Evolutionary conservation across 2,888 invertebrate genomes (phyloP), one percentile per base, ranked within the genome.

Genomic region (Dinocampus coccinellae): DNA sequence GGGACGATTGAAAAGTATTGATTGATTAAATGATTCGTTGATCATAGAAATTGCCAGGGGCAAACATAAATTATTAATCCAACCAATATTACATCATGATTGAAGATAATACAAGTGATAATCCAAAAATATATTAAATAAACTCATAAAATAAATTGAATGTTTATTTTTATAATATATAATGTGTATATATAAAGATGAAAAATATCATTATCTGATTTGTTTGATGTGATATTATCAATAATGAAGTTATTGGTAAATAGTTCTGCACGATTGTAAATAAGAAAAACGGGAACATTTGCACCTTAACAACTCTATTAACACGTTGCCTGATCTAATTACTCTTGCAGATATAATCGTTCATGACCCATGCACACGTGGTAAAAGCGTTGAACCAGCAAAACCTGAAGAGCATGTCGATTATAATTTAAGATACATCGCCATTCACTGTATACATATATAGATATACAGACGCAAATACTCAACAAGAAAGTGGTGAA

Each of bases 291-390:
- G 72, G 53, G 73, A 71, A 69, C 71, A 73, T 64, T 64, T 72
- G 72, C 73, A 70, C 72, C 67, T 73, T 76, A 75, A 76, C 76
- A 73, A 73, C 76, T 75, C 74, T 71, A 77, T 76, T 74, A 76
- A 74, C 73, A 74, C 76, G 75, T 74, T 72, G 67, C 68, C 70
- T 73, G 76, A 76, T 77, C 76, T 76, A 75, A 77, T 77, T 77
- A 76, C 73, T 74, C 75, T 70, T 73, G 34, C 68, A 74, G 72
- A 76, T 72, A 74, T 67, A 76, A 77, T 77, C 73, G 74, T 75
- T 72, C 61, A 29, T 58, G 33, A 58, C 58, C 58, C 34, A 58
- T 47, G 16, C 58, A 58, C 16, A 26, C 20, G 29, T 57, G 57
- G 57, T 57, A 29, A 26, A 26, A 26, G 29, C 16, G 33, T 29